A percentile compares a stretch with the other conserved stretches of the same genome.
Conservation (phyloP, 2,888 invertebrate species). For the Aromia moschata region DNA sequence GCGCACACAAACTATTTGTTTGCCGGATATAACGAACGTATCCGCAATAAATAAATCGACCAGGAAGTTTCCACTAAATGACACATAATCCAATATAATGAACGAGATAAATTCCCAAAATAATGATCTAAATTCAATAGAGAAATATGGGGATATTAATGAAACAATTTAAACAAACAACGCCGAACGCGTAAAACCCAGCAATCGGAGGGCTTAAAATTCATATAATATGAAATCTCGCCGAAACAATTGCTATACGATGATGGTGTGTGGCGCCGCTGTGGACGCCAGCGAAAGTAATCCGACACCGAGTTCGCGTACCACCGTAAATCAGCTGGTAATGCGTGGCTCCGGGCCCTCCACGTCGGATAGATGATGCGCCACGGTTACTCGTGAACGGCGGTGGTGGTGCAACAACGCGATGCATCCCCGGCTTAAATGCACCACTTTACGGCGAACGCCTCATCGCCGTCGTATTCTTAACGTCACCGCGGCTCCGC, state of each 20-base stretch:
- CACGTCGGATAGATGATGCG: slow-evolving; percentile 21
- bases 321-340: slow-evolving; percentile 53
- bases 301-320: slow-evolving; percentile 52
- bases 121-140: slow-evolving; percentile 38
- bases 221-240: slow-evolving; percentile 45
- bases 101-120: slow-evolving; percentile 37
- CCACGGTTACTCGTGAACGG: slow-evolving; percentile 14
- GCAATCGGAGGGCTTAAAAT: slow-evolving; percentile 48
- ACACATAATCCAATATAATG: slow-evolving; percentile 34
- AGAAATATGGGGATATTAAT: slow-evolving; percentile 43
- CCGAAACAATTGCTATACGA: slow-evolving; percentile 45
- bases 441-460: slow-evolving; percentile 22
- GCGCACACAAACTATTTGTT: no score
- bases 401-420: slow-evolving; percentile 14
- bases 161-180: slow-evolving; percentile 50
- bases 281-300: slow-evolving; percentile 50
- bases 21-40: neutral
- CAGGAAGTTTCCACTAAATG: slow-evolving; percentile 17
- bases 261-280: slow-evolving; percentile 48
- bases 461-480: slow-evolving; percentile 12
- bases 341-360: slow-evolving; percentile 44
- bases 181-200: slow-evolving; percentile 46
- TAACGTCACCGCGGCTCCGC: slow-evolving; percentile 6
- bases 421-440: slow-evolving; percentile 14
- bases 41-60: neutral